A percentile compares a stretch with the other conserved stretches of the same genome.
Conservation (phyloP, 2,113 vertebrate genomes). For the Hippoglossus stenolepis region DNA sequence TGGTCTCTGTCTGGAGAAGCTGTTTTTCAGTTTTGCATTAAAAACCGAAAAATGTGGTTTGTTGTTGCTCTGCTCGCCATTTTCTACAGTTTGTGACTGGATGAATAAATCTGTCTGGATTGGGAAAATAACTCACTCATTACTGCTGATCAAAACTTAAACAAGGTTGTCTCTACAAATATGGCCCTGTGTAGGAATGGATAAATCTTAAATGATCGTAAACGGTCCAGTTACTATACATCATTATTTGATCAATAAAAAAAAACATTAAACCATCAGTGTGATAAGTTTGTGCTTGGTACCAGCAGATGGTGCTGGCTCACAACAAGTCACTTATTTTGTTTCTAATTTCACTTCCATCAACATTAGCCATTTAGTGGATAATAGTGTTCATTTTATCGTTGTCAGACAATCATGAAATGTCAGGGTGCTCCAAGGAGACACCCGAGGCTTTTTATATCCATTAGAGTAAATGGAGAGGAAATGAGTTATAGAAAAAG, state of each 20-base stretch:
- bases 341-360: not conserved
- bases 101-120: not conserved
- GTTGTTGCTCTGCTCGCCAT: not conserved
- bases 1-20: not conserved
- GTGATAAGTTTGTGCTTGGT: not conserved
- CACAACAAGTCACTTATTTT: conserved; percentile 1
- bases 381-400: not conserved
- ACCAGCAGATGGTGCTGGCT: conserved; percentile 47
- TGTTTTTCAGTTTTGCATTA: not conserved
- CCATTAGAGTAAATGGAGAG: not conserved
- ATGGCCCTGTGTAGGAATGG: not conserved
- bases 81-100: not conserved
- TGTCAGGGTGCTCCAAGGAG: not conserved
- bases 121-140: not conserved
- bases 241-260: not conserved
- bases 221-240: not conserved
- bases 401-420: not conserved
- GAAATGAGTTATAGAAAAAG: not conserved
- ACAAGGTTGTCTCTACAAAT: too few species aligned
- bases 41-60: not conserved
- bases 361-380: not conserved
- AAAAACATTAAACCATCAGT: too few species aligned
- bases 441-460: conserved; percentile 2
- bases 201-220: not conserved
- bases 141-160: not conserved